Conservation (phyloP, 2,797 vertebrate genomes). For the Hippoglossus hippoglossus region DNA sequence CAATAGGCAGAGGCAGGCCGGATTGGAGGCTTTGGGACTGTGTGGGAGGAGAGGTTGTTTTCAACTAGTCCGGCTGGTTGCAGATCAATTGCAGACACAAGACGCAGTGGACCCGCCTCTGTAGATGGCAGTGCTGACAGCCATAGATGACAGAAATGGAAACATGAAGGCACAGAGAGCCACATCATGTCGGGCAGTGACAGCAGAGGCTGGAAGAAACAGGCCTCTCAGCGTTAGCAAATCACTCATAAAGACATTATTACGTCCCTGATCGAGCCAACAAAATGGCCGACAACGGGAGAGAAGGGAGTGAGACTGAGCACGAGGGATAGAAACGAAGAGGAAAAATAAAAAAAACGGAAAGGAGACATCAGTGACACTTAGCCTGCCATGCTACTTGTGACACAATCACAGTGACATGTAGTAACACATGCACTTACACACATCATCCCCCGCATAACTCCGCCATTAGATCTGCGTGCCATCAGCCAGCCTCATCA, state of each 20-base stretch:
- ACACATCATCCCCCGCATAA: slow-evolving; percentile 18
- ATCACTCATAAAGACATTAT: slow-evolving; percentile 30
- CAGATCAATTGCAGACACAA: slow-evolving; percentile 19
- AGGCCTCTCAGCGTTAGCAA: slow-evolving; percentile 9
- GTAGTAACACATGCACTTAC: slow-evolving; percentile 10
- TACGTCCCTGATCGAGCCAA: slow-evolving; percentile 18
- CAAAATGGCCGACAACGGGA: slow-evolving; percentile 53
- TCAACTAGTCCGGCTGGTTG: slow-evolving; percentile 8
- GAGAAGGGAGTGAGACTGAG: background rate
- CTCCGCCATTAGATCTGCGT: slow-evolving; percentile 29
- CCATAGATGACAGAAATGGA: slow-evolving; percentile 1
- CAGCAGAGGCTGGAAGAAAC: slow-evolving; percentile 1
- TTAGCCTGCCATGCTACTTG: slow-evolving; percentile 25
- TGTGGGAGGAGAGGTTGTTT: slow-evolving; percentile 16
- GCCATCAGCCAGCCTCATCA: slow-evolving; percentile 44
- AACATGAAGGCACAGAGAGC: slow-evolving; percentile 3
- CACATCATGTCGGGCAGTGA: background rate
- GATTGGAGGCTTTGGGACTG: slow-evolving; percentile 5
- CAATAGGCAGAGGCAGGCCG: slow-evolving; percentile 14
- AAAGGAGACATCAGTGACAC: slow-evolving; percentile 33
- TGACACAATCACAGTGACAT: slow-evolving; percentile 33
- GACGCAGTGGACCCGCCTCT: background rate
- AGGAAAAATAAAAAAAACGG: background rate
- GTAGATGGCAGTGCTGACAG: slow-evolving; percentile 1
- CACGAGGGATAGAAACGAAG: background rate